These are phyloP conservation scores for Xenops minutus DNA, from an alignment of 2,797 vertebrate species.

Conservation along the genomic window DNA sequence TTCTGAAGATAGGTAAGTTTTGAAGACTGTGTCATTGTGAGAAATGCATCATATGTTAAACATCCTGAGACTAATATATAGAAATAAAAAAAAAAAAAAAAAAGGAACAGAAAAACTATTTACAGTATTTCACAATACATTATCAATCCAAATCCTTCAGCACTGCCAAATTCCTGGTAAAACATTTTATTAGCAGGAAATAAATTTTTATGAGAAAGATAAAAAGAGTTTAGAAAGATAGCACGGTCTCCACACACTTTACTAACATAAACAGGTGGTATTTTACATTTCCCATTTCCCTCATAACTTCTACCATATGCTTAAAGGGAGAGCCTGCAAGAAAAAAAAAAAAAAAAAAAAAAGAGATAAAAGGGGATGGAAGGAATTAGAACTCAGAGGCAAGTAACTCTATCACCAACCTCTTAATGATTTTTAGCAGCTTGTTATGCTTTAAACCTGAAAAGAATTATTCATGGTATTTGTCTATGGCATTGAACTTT, in stretches of 20 bases:
- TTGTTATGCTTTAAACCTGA: not conserved
- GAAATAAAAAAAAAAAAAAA: not conserved
- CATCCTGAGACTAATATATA: not conserved
- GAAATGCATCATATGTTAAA: not conserved
- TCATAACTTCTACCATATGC: not conserved
- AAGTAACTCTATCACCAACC: not conserved
- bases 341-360: not conserved
- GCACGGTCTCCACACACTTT: not conserved
- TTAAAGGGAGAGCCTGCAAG: not conserved
- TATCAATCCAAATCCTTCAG: not conserved
- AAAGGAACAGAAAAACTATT: not conserved
- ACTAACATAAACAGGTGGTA: not conserved
- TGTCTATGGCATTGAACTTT: slow-evolving; percentile 6
- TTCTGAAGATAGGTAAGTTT: not conserved
- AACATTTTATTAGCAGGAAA: not conserved
- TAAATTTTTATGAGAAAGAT: not conserved
- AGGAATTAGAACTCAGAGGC: not conserved
- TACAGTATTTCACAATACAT: not conserved
- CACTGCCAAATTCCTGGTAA: not conserved
- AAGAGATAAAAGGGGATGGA: not conserved
- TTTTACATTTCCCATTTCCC: not conserved
- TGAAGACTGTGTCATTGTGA: not conserved
- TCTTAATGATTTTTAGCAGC: slow-evolving; percentile 7
- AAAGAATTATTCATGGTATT: slow-evolving; percentile 33
- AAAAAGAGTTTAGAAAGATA: not conserved